Base-by-base conservation (phyloP, 2,797 vertebrate genomes). In the Anabas testudineus region DNA sequence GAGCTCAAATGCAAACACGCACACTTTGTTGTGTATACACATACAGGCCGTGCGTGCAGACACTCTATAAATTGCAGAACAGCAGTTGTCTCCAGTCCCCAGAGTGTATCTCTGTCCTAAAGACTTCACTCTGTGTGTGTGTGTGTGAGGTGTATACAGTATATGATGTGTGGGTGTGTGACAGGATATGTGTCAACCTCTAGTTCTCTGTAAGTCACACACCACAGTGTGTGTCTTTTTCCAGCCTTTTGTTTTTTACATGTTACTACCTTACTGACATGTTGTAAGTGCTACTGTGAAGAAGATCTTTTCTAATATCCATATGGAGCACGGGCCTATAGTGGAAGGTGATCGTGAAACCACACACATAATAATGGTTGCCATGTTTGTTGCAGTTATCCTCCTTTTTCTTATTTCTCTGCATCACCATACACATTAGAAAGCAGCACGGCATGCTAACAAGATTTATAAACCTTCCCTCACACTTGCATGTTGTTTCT, bases 121-220 rank as follows among this genome's bases (percentile, higher is more conserved):
- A 7, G 34, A 9, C 34, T 36, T 12, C 34, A 36, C 34, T 14
- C 14, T n/a, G 47, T 14, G 14, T n/a, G 47, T 39, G 41, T 34
- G 34, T 16, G 14, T 68, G 15, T 52, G 15, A 14, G 24, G 13
- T n/a, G n/a, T 26, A 13, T 18, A 32, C 64, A 15, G 7, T 7
- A 8, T 48, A 10, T 39, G 54, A 12, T 26, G 61, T 64, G 75
- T 60, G 68, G 42, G 78, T 59, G 75, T 57, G 45, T 22, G 68
- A 79, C 83, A 84, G 83, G 83, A 88, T 82, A 34, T 76, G 74
- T 85, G 79, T 72, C 79, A 82, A 74, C 58, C 56, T 60, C 58
- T n/a, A 48, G 7, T 28, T 30, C 1, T 9, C 48, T 68, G 8
- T 16, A 21, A 56, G 39, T 37, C 15, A n/a, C n/a, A n/a, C n/a